A percentile compares a stretch with the other conserved stretches of the same genome.
Conservation (phyloP, 2,113 vertebrate genomes). For the Propithecus coquereli region DNA sequence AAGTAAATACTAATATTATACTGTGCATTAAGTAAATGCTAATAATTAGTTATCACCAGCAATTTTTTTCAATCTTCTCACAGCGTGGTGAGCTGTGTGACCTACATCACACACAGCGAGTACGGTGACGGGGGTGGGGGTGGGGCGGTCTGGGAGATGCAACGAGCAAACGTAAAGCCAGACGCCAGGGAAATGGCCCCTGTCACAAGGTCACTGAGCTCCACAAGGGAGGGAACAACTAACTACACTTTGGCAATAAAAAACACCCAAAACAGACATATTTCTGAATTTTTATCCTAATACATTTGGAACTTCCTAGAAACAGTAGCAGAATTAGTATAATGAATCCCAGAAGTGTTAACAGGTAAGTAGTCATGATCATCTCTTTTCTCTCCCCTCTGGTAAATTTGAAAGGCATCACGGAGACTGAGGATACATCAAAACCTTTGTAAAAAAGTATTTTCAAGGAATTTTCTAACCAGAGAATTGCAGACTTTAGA, state of each 20-base stretch:
- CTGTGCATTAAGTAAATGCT: background rate
- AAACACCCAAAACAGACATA: background rate
- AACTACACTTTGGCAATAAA: background rate
- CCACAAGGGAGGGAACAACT: background rate
- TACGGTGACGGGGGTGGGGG: background rate
- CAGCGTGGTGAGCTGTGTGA: background rate
- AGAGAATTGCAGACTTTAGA: background rate
- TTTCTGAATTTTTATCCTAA: constrained; percentile 17
- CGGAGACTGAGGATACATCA: background rate
- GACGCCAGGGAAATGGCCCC: background rate
- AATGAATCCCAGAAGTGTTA: background rate
- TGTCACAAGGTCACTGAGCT: background rate
- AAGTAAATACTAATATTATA: background rate
- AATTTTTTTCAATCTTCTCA: constrained; percentile 27
- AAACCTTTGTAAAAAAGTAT: background rate
- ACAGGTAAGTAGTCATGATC: background rate
- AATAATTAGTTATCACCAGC: constrained; percentile 42
- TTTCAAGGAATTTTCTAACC: background rate
- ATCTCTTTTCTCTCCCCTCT: background rate
- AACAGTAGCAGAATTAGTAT: background rate
- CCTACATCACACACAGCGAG: no score
- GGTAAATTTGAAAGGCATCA: background rate
- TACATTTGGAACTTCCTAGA: constrained; percentile 1
- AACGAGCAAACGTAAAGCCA: constrained; percentile 23
- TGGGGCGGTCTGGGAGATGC: constrained; percentile 31